Percentiles rank a stretch among this genome's conserved stretches.
Conservation (phyloP, 2,113 vertebrate species). For the Agapornis roseicollis region DNA sequence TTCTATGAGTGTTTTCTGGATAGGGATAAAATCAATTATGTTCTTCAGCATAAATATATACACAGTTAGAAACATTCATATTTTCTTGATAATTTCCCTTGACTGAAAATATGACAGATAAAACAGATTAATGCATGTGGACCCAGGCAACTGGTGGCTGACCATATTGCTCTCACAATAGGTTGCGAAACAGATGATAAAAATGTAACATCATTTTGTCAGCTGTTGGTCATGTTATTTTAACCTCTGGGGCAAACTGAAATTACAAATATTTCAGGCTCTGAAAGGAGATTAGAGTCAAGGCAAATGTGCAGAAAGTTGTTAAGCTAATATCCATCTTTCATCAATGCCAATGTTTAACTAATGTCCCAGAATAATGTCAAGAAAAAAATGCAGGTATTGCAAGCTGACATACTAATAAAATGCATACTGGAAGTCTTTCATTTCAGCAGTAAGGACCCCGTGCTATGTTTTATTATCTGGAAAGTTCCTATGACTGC, state of each 20-base stretch:
- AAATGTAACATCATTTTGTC: not conserved
- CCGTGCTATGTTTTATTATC: not conserved
- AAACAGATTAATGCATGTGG: not conserved
- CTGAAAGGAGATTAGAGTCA: not conserved
- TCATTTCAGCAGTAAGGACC: not conserved
- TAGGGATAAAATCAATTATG: not conserved
- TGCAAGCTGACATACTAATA: not conserved
- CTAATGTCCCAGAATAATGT: fast-evolving
- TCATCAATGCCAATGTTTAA: not conserved
- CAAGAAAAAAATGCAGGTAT: not conserved
- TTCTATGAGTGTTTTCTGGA: not conserved
- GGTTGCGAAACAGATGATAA: not conserved
- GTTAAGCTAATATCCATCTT: not conserved
- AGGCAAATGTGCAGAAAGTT: not conserved
- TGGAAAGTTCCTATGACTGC: not conserved
- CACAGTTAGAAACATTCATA: not conserved
- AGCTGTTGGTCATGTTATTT: not conserved
- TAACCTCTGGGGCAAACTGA: not conserved
- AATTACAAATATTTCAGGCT: not conserved
- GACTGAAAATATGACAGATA: not conserved
- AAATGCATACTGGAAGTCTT: not conserved
- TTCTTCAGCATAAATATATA: not conserved
- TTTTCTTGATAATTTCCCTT: not conserved
- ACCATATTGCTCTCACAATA: not conserved
- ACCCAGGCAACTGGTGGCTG: not conserved